Percentiles rank a stretch among this genome's conserved stretches.
These are phyloP conservation scores for Xiphophorus birchmanni DNA, from an alignment of 2,797 vertebrate species.

Conservation along the genomic window DNA sequence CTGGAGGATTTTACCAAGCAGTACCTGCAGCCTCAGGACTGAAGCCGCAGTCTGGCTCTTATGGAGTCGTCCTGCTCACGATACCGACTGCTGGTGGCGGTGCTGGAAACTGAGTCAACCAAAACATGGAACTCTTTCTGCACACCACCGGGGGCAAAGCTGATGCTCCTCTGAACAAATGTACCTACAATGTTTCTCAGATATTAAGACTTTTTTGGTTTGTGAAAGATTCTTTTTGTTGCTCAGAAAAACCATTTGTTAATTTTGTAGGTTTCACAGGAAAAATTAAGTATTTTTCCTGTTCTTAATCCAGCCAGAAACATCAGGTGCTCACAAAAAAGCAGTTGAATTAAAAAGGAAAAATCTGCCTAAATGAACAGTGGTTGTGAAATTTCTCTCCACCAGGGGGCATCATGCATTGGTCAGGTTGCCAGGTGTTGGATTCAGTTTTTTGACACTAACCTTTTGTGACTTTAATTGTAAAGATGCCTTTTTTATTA, in stretches of 20 bases:
- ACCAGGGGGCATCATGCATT: neutral
- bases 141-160: neutral
- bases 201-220: slow-evolving; percentile 7
- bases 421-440: slow-evolving; percentile 10
- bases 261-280: slow-evolving; percentile 28
- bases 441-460: slow-evolving; percentile 61
- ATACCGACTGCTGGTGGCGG: neutral
- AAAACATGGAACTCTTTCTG: neutral
- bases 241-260: neutral
- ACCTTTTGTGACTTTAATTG: slow-evolving; percentile 54
- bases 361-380: slow-evolving; percentile 28
- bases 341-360: slow-evolving; percentile 24
- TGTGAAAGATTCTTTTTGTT: slow-evolving; percentile 2
- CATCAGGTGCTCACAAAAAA: slow-evolving; percentile 16
- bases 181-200: neutral
- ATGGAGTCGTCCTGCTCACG: slow-evolving; percentile 24
- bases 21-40: slow-evolving; percentile 86
- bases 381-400: slow-evolving; percentile 13
- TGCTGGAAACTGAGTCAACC: slow-evolving; percentile 2
- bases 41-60: slow-evolving; percentile 48
- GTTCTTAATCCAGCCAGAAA: slow-evolving; percentile 10
- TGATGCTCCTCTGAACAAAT: slow-evolving; percentile 2
- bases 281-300: slow-evolving; percentile 16
- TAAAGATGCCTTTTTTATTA: slow-evolving; percentile 65
- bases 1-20: slow-evolving; percentile 89